Conservation (phyloP, 2,888 invertebrate species). For the Heliconius sara region DNA sequence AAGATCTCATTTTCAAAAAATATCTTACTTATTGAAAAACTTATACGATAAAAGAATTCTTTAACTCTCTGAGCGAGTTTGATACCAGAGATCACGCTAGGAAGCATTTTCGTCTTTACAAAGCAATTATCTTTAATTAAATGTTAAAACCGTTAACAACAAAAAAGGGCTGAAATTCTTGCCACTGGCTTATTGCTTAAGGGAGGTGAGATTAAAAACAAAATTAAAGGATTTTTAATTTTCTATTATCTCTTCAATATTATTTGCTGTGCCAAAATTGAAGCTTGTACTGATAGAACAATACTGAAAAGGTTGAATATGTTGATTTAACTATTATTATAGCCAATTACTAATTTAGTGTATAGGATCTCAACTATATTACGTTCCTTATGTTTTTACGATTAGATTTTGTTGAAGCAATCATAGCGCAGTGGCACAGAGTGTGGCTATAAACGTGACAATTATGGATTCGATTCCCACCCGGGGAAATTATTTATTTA, state of each 20-base stretch:
- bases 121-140: constrained; percentile 15
- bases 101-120: not conserved
- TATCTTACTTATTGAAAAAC: too few species aligned
- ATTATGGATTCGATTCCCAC: not conserved
- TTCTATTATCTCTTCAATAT: not conserved
- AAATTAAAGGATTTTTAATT: constrained; percentile 11
- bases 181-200: not conserved
- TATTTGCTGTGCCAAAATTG: not conserved
- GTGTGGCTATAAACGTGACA: not conserved
- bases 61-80: too few species aligned
- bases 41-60: too few species aligned
- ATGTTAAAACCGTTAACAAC: constrained; percentile 9
- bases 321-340: not conserved
- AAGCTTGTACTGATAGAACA: not conserved
- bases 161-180: constrained; percentile 10
- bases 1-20: too few species aligned
- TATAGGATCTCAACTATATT: too few species aligned
- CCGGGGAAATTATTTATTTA: not conserved
- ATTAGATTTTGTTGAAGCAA: too few species aligned
- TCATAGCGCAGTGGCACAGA: too few species aligned
- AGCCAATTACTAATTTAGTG: too few species aligned
- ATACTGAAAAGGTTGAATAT: not conserved
- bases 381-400: too few species aligned
- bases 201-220: constrained; percentile 5
- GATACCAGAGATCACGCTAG: not conserved